These are phyloP conservation scores for Temnothorax unifasciatus DNA, from an alignment of 2,888 invertebrate genomes.

Conservation along the genomic window DNA sequence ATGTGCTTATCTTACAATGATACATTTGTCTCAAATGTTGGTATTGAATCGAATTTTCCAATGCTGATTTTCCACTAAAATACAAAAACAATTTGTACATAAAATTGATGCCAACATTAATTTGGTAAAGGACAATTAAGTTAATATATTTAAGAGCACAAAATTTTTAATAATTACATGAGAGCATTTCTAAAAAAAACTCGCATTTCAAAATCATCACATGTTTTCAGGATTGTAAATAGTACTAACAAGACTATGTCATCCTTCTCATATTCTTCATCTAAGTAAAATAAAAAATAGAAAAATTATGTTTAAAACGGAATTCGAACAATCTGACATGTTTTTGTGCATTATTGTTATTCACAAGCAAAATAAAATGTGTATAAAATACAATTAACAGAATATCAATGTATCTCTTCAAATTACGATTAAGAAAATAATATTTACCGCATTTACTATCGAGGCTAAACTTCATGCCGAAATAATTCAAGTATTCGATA, in stretches of 20 bases:
- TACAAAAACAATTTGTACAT: neutral
- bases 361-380: neutral
- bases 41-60: neutral
- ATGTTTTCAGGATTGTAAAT: neutral
- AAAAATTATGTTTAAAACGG: neutral
- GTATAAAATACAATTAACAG: neutral
- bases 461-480: neutral
- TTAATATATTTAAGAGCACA: neutral
- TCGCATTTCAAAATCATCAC: too few relatives aligned
- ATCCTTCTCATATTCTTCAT: neutral
- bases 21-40: neutral
- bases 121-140: neutral
- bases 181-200: neutral
- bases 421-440: neutral
- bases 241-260: neutral
- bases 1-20: neutral
- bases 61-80: neutral
- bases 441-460: neutral
- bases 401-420: neutral
- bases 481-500: neutral
- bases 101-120: slow-evolving; percentile 1
- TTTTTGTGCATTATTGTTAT: neutral
- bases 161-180: neutral
- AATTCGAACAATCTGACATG: neutral
- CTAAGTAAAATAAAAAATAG: neutral